These are phyloP conservation scores for Phorcus lineatus DNA, from an alignment of 2,888 invertebrate genomes.

Conservation along the genomic window DNA sequence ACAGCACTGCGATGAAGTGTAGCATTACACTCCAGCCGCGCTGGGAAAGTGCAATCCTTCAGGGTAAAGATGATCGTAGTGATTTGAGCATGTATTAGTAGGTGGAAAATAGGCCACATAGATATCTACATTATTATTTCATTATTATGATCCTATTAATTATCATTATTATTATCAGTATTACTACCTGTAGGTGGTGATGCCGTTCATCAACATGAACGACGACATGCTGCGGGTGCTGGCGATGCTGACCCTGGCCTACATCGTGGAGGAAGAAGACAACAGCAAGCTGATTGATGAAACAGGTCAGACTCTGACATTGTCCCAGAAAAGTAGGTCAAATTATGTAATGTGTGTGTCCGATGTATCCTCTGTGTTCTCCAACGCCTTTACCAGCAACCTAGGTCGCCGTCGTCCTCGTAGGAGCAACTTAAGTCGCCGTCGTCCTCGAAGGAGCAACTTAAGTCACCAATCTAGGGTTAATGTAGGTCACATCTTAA, in stretches of 20 bases:
- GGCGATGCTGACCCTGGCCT: conserved; percentile 66
- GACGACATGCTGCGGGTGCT: conserved; percentile 69
- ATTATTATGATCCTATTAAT: too few species aligned
- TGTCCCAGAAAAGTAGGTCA: conserved; percentile 15
- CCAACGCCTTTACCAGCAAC: not conserved
- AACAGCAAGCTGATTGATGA: conserved; percentile 65
- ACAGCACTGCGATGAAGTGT: too few species aligned
- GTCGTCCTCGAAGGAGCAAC: not conserved
- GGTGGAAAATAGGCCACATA: too few species aligned
- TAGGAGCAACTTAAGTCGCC: not conserved
- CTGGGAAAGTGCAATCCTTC: too few species aligned
- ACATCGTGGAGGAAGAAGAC: conserved; percentile 65
- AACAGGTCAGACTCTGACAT: conserved; percentile 50
- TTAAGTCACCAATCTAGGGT: not conserved
- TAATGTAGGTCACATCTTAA: not conserved
- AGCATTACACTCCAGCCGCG: too few species aligned
- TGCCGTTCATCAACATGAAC: conserved; percentile 62
- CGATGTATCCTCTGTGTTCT: conserved; percentile 4
- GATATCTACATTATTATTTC: too few species aligned
- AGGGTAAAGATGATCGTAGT: too few species aligned
- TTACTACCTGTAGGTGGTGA: conserved; percentile 51
- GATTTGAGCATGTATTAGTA: too few species aligned
- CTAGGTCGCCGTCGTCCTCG: not conserved
- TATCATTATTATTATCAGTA: too few species aligned
- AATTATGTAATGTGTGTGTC: not conserved